Base-by-base conservation (phyloP, 2,797 vertebrate species). In the Acanthurus leucopareius region DNA sequence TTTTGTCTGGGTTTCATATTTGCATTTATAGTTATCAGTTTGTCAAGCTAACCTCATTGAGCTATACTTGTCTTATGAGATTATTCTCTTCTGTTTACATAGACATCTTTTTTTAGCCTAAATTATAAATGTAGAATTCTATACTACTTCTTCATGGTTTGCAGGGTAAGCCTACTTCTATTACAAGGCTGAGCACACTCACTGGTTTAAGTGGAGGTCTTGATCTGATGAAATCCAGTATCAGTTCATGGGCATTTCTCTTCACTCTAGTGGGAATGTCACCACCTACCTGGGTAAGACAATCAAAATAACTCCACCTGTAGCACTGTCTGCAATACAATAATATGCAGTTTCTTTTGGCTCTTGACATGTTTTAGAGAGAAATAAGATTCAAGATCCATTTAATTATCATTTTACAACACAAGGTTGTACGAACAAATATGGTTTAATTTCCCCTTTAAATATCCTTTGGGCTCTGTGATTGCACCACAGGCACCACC, bases 141-240 rank as follows among this genome's bases (percentile, higher is more conserved):
- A 4, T 28, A 28, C 28, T 28, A 28, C n/a, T n/a, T n/a, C 28
- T 28, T 28, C 28, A 28, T 28, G 28, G 28, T 28, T 28, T 28
- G 28, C 28, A 28, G 28, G 28, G 28, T 28, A 28, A 28, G 28
- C 28, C 4, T 28, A 42, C 9, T 10, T 45, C 2, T 13, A 38
- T 22, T 15, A 45, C 6, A 42, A 44, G 8, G 3, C 5, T 5
- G 49, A 49, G 61, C 13, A 17, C 54, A 76, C 91, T 96, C 80
- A 98, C 98, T 81, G 98, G 97, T 93, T 97, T 99, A 38, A 99
- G 94, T 0, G 98, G 98, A 1, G 98, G 98, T 73, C 98, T 95
- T 0, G 98, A 99, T 73, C 98, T 95, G 86, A 99, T 99, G 88
- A 99, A 99, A 64, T 99, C 98, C 6, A 99, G 91, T 19, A 99